Evolutionary conservation across 1,140 invertebrate genomes (phyloP).

Genomic region (Acromyrmex echinatior): DNA sequence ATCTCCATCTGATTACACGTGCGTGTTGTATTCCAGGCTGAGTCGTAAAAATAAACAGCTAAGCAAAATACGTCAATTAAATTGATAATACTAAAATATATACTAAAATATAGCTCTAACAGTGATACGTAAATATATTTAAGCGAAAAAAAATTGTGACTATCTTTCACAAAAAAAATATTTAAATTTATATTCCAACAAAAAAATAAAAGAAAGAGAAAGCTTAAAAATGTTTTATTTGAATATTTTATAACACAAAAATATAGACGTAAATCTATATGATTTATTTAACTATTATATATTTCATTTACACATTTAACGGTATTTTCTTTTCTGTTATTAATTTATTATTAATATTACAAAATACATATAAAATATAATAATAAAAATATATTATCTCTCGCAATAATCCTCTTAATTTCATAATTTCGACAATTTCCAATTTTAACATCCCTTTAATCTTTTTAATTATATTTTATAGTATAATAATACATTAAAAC

Average conservation of each 20-base stretch:
- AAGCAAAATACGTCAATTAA: slow-evolving; percentile 29
- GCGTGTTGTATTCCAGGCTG: slow-evolving; percentile 40
- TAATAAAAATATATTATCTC: neutral
- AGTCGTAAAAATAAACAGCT: slow-evolving; percentile 52
- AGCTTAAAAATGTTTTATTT: neutral
- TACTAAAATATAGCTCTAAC: neutral
- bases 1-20: slow-evolving; percentile 50
- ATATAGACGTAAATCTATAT: neutral
- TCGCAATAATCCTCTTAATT: neutral
- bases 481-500: neutral
- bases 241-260: neutral
- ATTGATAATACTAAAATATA: slow-evolving; percentile 36
- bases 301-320: neutral
- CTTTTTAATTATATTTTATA: neutral
- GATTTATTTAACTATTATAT: neutral
- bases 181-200: neutral
- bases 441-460: neutral
- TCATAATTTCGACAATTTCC: no score
- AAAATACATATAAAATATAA: neutral
- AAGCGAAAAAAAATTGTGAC: neutral
- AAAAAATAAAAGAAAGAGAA: neutral
- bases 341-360: neutral
- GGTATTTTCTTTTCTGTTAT: neutral
- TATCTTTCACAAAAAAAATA: neutral
- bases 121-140: slow-evolving; percentile 12